phyloP scores from a whole-genome alignment of 2,113 vertebrate species.

The Bufo gargarizans region DNA sequence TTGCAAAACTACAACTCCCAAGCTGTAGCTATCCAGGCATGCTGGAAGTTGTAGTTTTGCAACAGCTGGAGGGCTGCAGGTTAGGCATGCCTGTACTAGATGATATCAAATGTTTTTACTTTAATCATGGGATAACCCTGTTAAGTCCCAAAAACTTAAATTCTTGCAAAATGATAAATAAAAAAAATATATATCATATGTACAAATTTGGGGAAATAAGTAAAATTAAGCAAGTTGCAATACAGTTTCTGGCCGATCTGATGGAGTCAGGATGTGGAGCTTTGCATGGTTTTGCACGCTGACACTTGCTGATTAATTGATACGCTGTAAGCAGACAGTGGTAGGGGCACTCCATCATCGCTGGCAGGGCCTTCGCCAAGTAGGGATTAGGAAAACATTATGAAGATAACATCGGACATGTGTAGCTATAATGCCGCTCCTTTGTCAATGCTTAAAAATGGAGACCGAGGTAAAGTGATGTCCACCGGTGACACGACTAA shows the following conservation, averaged over 20 bases:
- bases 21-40: too few species aligned
- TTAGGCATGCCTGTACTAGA: too few species aligned
- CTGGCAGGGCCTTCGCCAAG: constrained; percentile 60
- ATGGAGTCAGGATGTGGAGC: constrained; percentile 63
- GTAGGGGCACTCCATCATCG: constrained; percentile 63
- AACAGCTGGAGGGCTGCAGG: too few species aligned
- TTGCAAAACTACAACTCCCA: too few species aligned
- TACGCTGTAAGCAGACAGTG: constrained; percentile 63
- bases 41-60: too few species aligned
- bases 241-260: not conserved
- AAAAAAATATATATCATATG: too few species aligned
- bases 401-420: constrained; percentile 63
- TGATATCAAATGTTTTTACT: too few species aligned
- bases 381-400: constrained; percentile 57
- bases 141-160: too few species aligned
- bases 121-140: too few species aligned
- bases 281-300: constrained; percentile 67
- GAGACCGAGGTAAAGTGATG: constrained; percentile 48
- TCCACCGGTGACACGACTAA: constrained; percentile 57
- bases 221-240: too few species aligned
- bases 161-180: too few species aligned
- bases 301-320: constrained; percentile 65
- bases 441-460: constrained; percentile 59
- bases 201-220: too few species aligned
- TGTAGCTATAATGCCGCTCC: constrained; percentile 58